phyloP scores from a whole-genome alignment of 1,140 invertebrate species.

The Drosophila ercepeae region DNA sequence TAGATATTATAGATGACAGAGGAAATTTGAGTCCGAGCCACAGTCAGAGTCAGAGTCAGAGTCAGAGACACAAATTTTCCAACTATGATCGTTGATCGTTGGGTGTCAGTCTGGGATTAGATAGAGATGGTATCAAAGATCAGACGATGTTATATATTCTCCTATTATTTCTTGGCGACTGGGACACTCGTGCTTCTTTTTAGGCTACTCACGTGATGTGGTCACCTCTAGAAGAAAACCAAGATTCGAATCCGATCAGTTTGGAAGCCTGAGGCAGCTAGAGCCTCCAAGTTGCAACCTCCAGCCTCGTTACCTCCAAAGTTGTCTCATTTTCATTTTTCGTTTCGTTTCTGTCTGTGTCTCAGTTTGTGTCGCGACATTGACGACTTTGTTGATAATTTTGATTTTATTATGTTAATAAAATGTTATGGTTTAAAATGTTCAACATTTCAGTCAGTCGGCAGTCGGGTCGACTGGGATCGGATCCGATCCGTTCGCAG shows the following conservation, averaged over 20 bases:
- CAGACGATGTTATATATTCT: background rate
- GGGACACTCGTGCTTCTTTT: background rate
- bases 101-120: conserved; percentile 2
- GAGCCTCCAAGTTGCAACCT: conserved; percentile 27
- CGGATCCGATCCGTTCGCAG: conserved; percentile 11
- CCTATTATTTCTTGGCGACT: too few relatives aligned
- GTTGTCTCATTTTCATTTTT: conserved; percentile 73
- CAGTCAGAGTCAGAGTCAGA: too few relatives aligned
- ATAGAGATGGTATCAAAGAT: conserved; percentile 24
- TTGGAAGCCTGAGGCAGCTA: conserved; percentile 30
- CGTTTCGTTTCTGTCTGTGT: conserved; percentile 40
- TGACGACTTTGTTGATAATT: conserved; percentile 83
- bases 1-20: conserved; percentile 41
- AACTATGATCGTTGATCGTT: conserved; percentile 49
- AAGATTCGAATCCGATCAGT: conserved; percentile 61
- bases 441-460: conserved; percentile 68
- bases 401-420: conserved; percentile 84
- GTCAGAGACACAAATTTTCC: conserved; percentile 47
- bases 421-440: conserved; percentile 84
- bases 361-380: conserved; percentile 68
- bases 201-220: conserved; percentile 26
- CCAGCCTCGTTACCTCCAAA: conserved; percentile 64
- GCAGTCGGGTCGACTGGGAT: conserved; percentile 22
- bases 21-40: conserved; percentile 52
- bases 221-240: conserved; percentile 20